Percentiles rank a stretch among this genome's conserved stretches.
Evolutionary conservation across 2,888 invertebrate species (phyloP).

Genomic region (Invenusta paracnida): DNA sequence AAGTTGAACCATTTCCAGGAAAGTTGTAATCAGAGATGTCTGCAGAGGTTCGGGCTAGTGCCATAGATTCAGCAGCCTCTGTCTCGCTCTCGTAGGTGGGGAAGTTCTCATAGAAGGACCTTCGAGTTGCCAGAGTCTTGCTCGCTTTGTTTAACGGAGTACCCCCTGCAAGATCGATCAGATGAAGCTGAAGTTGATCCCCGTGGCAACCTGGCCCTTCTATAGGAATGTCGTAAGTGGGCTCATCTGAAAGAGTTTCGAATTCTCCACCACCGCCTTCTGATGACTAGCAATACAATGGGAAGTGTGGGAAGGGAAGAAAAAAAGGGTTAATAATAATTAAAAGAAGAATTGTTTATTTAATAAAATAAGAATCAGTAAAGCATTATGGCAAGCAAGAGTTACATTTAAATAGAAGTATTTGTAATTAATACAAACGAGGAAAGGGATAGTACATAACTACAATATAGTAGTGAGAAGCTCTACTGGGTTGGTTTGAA

Average conservation of each 20-base stretch:
- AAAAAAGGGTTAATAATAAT: too few relatives aligned
- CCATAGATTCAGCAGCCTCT: not conserved
- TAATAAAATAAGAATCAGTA: too few relatives aligned
- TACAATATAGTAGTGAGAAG: too few relatives aligned
- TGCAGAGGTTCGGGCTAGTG: not conserved
- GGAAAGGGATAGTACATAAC: too few relatives aligned
- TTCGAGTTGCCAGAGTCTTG: not conserved
- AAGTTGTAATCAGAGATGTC: not conserved
- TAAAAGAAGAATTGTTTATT: too few relatives aligned
- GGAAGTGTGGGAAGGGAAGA: too few relatives aligned
- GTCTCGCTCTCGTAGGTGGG: not conserved
- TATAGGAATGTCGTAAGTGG: not conserved
- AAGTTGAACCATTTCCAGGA: not conserved
- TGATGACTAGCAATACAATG: too few relatives aligned
- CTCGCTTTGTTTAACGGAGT: not conserved
- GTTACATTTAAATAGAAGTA: too few relatives aligned
- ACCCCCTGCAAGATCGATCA: not conserved
- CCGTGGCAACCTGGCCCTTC: not conserved
- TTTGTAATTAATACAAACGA: too few relatives aligned
- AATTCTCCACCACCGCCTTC: too few relatives aligned
- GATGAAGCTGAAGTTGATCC: not conserved
- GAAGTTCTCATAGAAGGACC: slow-evolving; percentile 12
- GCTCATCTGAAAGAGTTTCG: not conserved
- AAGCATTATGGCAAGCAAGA: too few relatives aligned
- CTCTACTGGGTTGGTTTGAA: too few relatives aligned